phyloP scores from a whole-genome alignment of 2,888 invertebrate genomes.

The Candidula unifasciata region DNA sequence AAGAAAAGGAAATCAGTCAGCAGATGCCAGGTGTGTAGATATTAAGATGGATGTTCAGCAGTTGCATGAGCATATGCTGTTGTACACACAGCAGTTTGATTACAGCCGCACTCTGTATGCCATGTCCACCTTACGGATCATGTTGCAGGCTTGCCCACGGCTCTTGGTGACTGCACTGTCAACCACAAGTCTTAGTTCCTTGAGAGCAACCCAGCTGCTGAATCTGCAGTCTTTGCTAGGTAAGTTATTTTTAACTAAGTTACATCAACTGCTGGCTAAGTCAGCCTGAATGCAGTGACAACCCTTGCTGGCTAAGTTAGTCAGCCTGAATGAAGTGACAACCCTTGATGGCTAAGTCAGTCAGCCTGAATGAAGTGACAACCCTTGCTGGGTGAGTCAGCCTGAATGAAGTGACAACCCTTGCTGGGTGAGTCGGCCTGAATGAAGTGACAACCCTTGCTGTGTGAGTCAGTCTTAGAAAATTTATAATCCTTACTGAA shows the following conservation, averaged over 20 bases:
- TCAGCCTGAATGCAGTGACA: background rate
- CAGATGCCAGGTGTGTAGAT: constrained; percentile 24
- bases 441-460: too few relatives aligned
- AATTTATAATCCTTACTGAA: too few relatives aligned
- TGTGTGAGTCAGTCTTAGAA: too few relatives aligned
- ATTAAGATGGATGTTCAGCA: constrained; percentile 82
- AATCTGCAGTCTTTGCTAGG: constrained; percentile 82
- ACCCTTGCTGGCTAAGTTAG: background rate
- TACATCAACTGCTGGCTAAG: background rate
- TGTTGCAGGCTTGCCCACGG: constrained; percentile 85
- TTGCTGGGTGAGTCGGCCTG: too few relatives aligned
- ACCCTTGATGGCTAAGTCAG: too few relatives aligned
- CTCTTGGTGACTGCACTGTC: constrained; percentile 87
- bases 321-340: too few relatives aligned
- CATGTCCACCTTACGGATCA: constrained; percentile 85
- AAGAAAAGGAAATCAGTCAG: background rate
- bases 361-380: too few relatives aligned
- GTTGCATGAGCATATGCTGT: constrained; percentile 89
- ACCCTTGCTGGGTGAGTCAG: too few relatives aligned
- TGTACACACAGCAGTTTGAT: constrained; percentile 89
- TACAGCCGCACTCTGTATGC: constrained; percentile 86
- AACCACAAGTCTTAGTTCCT: constrained; percentile 84
- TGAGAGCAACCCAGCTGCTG: constrained; percentile 69
- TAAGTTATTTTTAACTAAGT: background rate
- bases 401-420: too few relatives aligned